These are phyloP conservation scores for Daboia siamensis DNA, from an alignment of 2,113 vertebrate species.

Conservation along the genomic window DNA sequence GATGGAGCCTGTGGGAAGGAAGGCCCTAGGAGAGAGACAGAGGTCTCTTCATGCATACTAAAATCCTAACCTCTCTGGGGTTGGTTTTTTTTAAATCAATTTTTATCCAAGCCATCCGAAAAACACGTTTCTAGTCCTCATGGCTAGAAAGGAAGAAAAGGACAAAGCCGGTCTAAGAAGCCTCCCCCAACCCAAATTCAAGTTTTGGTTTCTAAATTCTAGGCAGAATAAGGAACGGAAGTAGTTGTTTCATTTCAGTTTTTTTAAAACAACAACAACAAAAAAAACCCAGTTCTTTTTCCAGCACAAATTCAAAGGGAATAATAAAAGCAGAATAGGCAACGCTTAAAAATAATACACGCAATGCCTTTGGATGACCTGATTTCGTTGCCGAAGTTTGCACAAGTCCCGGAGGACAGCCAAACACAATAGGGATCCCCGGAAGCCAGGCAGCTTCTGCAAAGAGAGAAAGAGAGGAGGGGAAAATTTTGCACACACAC, in stretches of 20 bases:
- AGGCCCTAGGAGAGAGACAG: background rate
- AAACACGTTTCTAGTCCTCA: background rate
- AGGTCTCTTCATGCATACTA: background rate
- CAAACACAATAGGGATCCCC: slow-evolving; percentile 88
- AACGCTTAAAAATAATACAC: background rate
- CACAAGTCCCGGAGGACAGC: slow-evolving; percentile 77
- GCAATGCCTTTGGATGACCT: slow-evolving; percentile 67
- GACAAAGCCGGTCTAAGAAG: background rate
- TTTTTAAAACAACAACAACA: background rate
- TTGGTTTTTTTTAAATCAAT: background rate
- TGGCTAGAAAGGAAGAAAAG: background rate
- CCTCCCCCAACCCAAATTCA: background rate
- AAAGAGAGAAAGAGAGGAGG: background rate
- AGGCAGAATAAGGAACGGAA: background rate
- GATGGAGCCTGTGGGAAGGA: background rate
- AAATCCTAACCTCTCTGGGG: background rate
- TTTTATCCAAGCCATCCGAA: background rate
- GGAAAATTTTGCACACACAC: background rate
- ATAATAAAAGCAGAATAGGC: background rate
- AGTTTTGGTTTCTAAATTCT: background rate
- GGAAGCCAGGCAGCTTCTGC: slow-evolving; percentile 83
- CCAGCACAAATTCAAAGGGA: background rate
- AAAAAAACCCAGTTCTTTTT: background rate
- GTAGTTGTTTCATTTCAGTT: background rate
- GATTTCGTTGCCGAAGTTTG: slow-evolving; percentile 66